Evolutionary conservation across 2,888 invertebrate genomes (phyloP), one percentile per base, ranked within the genome.

Genomic region (Cheilosia soror): DNA sequence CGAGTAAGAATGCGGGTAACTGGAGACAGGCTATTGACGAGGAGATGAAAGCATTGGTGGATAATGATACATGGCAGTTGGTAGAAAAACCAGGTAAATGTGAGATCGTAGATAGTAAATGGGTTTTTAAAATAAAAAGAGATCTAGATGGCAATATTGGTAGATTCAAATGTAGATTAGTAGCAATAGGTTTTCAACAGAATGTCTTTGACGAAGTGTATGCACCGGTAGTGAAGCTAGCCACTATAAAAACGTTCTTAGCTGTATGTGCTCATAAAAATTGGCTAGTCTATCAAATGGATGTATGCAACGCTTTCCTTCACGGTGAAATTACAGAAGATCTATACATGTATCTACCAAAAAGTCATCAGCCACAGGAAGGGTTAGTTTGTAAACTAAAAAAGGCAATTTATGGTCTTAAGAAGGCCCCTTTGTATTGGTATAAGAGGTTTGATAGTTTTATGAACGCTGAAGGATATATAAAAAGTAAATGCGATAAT

Each of bases 121-220:
- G 60, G 44, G 5, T 60, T 42, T 60, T 60, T 42, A 40, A 60
- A 60, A 42, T 42, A 20, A 44, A 33, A 47, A 63, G 63, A 47
- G 47, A 63, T 63, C 20, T 33, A 27, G 27, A 62, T 29, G 44
- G 29, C 2, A 31, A 31, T 5, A 31, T 31, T 2, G 5, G 31
- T 31, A 31, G 40, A 13, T 40, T 9, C 9, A 40, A 40, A 40
- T 40, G 40, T 40, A 40, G 11, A 40, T 11, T 40, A 40, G 40
- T 13, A 40, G 40, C 40, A 4, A 40, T 4, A 40, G 40, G 13
- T 13, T 40, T 40, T 33, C 47, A 62, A 15, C 47, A 29, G 44
- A 62, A 47, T 20, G 27, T 44, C n/a, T 63, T 47, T 47, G 47
- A 47, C 15, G 31, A 63, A 25, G 29, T 40, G 4, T 40, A 40